Evolutionary conservation across 2,113 vertebrate genomes (phyloP), one percentile per base, ranked within the genome.

Genomic region (Corythornis cristatus): DNA sequence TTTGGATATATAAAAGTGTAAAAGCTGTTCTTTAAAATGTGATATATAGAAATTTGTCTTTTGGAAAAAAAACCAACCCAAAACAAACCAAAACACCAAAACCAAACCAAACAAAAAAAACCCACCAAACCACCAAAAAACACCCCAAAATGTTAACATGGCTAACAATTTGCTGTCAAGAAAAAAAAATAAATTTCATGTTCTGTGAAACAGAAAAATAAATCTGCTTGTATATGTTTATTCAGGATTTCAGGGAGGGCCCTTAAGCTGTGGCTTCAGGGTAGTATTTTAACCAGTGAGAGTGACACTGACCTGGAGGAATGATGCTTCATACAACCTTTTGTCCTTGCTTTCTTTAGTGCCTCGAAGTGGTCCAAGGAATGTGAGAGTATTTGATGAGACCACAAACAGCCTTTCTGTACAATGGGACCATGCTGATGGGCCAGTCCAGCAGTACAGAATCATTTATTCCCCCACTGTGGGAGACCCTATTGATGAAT

Each of bases 391-490:
- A 75, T 99, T 98, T 4, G 99, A 98, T 15, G 98, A 98, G 95
- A 99, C 99, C 75, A 99, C 99, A 84, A 99, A 98, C 74, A 99
- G 98, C 43, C 98, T 99, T 61, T 99, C 98, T 80, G 98, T 99
- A 2, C 97, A 98, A 82, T 99, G 99, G 99, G 99, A 99, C 81
- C 99, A 99, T 46, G 99, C 99, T 0, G 99, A 99, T 62, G 99
- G 99, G 6, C 98, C 98, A 3, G 99, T 99, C 19, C 98, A 98
- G 76, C 99, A 99, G 68, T 99, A 99, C 94, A 98, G 95, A 94
- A 98, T 99, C 43, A 94, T 97, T 95, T 99, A 99, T 82, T 98
- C 99, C 23, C 98, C 99, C 40, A 96, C 98, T 29, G 98, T 98
- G 8, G 99, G 99, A 65, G 99, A 99, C 84, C 99, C 99, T 40